A percentile compares a stretch with the other conserved stretches of the same genome.
Evolutionary conservation across 1,140 invertebrate genomes (phyloP).

Genomic region (Centruroides sculpturatus): DNA sequence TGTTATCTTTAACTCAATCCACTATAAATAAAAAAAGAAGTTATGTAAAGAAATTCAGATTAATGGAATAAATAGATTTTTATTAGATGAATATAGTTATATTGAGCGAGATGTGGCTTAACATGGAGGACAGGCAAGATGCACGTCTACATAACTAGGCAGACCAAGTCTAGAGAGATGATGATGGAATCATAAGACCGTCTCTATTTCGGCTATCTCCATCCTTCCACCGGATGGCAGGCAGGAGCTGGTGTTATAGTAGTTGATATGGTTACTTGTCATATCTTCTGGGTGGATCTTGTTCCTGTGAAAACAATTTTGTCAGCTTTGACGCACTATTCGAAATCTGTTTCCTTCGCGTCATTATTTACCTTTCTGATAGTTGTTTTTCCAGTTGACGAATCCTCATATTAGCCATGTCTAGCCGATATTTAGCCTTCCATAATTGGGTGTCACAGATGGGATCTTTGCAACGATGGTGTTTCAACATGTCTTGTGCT

Average conservation of each 20-base stretch:
- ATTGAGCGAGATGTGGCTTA: too few species aligned
- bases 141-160: neutral
- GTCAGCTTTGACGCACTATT: too few species aligned
- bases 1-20: too few species aligned
- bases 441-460: slow-evolving; percentile 55
- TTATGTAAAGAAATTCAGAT: too few species aligned
- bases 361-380: neutral
- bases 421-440: slow-evolving; percentile 76
- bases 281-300: slow-evolving; percentile 4
- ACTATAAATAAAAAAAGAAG: too few species aligned
- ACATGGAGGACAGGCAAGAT: too few species aligned
- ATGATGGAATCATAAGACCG: slow-evolving; percentile 13
- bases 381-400: slow-evolving; percentile 50
- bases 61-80: too few species aligned
- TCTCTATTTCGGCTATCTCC: slow-evolving; percentile 14
- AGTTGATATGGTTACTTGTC: slow-evolving; percentile 9
- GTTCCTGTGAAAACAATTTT: neutral
- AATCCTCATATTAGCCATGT: slow-evolving; percentile 64
- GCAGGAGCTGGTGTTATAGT: neutral
- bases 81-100: too few species aligned
- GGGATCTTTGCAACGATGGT: slow-evolving; percentile 57
- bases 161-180: slow-evolving; percentile 1
- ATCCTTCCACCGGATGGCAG: slow-evolving; percentile 1
- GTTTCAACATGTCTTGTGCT: slow-evolving; percentile 47
- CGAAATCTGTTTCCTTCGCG: too few species aligned